Evolutionary conservation across 2,888 invertebrate species (phyloP).

Genomic region (Coenonympha arcania): DNA sequence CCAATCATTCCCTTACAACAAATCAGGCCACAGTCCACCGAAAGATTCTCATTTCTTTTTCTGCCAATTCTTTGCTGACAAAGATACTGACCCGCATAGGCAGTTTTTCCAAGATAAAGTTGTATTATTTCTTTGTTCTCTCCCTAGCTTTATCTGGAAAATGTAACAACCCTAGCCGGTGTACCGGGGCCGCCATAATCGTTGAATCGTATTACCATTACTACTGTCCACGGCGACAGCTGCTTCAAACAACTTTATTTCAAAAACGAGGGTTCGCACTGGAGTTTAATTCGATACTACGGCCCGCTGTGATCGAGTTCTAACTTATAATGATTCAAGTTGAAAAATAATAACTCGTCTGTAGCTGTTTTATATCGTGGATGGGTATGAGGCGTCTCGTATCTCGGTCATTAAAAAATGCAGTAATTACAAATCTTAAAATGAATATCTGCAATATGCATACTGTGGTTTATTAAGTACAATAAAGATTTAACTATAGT

Average conservation of each 20-base stretch:
- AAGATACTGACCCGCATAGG: no score
- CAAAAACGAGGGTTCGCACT: constrained; percentile 31
- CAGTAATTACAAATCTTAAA: not conserved
- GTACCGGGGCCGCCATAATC: constrained; percentile 58
- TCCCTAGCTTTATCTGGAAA: not conserved
- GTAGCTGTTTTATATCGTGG: not conserved
- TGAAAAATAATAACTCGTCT: constrained; percentile 24
- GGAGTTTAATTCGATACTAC: constrained; percentile 30
- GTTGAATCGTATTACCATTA: constrained; percentile 72
- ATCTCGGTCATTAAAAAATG: not conserved
- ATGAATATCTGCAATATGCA: no score
- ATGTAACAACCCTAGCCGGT: constrained; percentile 27
- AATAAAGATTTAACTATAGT: no score
- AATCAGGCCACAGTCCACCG: no score
- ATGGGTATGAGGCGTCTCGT: not conserved
- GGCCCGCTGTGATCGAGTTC: constrained; percentile 27
- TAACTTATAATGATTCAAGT: constrained; percentile 25
- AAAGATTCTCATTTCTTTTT: no score
- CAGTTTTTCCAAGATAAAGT: not conserved
- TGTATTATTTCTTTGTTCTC: not conserved
- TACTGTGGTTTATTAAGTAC: no score
- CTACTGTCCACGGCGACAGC: constrained; percentile 67
- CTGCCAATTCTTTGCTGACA: no score
- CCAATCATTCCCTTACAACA: no score
- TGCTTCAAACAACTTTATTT: constrained; percentile 69